Evolutionary conservation across 2,113 vertebrate genomes (phyloP).

Genomic region (Leiothrix lutea): DNA sequence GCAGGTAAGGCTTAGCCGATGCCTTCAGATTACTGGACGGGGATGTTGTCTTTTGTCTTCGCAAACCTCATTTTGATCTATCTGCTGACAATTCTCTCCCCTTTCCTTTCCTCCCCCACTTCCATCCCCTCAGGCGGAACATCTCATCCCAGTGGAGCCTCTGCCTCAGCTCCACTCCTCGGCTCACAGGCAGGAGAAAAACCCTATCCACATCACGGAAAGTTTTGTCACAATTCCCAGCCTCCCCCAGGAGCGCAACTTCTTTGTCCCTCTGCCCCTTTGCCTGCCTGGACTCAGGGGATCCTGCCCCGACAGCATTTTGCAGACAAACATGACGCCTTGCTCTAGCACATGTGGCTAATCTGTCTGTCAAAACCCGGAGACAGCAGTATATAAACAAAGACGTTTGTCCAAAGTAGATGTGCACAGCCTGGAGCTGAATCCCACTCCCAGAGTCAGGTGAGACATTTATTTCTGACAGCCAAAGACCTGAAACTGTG

Average conservation of each 20-base stretch:
- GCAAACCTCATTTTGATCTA: constrained; percentile 21
- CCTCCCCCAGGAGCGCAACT: not conserved
- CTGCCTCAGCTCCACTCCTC: not conserved
- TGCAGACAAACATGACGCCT: not conserved
- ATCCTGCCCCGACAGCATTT: not conserved
- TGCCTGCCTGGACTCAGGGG: not conserved
- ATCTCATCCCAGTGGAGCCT: not conserved
- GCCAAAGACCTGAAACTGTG: not conserved
- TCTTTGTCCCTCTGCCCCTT: not conserved
- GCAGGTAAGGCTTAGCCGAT: constrained; percentile 14
- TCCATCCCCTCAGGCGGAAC: not conserved
- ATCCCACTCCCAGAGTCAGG: not conserved
- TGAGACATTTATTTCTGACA: not conserved
- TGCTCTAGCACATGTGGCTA: not conserved
- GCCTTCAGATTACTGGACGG: not conserved
- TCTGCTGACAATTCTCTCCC: not conserved
- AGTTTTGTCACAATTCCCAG: not conserved
- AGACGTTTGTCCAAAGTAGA: not conserved
- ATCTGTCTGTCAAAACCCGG: not conserved
- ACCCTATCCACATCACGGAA: not conserved
- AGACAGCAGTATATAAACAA: not conserved
- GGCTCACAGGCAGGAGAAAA: not conserved
- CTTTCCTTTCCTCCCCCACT: not conserved
- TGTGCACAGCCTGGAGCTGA: not conserved
- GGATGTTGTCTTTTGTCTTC: constrained; percentile 21